Conservation (phyloP, 2,797 vertebrate genomes). For the Microtus obscurus region DNA sequence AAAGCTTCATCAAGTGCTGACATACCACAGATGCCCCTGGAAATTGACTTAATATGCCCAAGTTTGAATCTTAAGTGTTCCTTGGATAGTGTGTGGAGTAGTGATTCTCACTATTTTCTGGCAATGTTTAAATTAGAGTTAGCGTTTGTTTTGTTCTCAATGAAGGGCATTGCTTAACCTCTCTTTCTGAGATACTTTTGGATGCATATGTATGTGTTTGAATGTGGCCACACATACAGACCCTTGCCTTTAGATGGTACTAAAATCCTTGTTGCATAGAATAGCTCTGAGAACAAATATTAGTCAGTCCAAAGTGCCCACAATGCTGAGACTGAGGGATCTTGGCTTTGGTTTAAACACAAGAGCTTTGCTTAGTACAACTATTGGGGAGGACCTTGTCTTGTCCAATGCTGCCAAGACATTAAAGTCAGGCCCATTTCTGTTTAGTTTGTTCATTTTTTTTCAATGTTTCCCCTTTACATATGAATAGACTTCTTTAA, state of each 20-base stretch:
- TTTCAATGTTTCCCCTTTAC: background rate
- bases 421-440: background rate
- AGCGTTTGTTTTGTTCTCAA: constrained; percentile 20
- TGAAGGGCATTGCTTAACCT: background rate
- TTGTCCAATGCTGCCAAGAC: background rate
- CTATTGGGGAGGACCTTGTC: background rate
- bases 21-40: background rate
- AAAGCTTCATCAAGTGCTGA: constrained; percentile 57
- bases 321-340: background rate
- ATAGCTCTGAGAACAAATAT: background rate
- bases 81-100: background rate
- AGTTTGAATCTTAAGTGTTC: constrained; percentile 52
- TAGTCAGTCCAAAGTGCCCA: background rate
- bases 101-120: background rate
- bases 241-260: background rate
- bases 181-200: background rate
- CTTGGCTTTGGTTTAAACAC: background rate
- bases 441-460: background rate
- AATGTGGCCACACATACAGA: too few species aligned
- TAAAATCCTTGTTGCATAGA: background rate
- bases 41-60: constrained; percentile 54
- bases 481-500: constrained; percentile 38
- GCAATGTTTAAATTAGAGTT: constrained; percentile 19
- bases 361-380: background rate
- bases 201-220: fast-evolving